phyloP scores from a whole-genome alignment of 2,797 vertebrate genomes.

The Pantherophis alleghaniensis region DNA sequence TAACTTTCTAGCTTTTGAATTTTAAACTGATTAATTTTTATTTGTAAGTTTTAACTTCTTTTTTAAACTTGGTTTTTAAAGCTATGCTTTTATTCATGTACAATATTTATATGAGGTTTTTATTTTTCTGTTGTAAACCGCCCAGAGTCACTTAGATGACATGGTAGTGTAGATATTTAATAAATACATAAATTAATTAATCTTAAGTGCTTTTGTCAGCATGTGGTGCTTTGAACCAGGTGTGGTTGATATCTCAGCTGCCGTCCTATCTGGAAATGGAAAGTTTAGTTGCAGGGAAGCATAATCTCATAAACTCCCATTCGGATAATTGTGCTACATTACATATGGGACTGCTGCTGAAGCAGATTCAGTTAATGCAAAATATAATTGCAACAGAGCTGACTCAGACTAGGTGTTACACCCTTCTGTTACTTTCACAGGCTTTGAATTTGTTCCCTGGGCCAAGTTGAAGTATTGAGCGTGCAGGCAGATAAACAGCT shows the following conservation, averaged over 20 bases:
- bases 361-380: not conserved
- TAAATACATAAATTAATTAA: not conserved
- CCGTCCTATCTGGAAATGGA: not conserved
- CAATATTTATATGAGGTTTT: not conserved
- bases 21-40: not conserved
- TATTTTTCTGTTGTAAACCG: not conserved
- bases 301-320: not conserved
- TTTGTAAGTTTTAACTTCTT: not conserved
- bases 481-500: not conserved
- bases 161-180: not conserved
- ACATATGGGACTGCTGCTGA: not conserved
- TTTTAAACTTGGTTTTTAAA: not conserved
- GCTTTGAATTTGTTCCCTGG: not conserved
- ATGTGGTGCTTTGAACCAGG: not conserved
- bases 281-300: not conserved
- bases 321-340: not conserved
- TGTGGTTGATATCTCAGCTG: not conserved
- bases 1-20: not conserved
- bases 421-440: not conserved
- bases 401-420: not conserved
- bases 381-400: not conserved
- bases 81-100: not conserved
- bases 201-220: not conserved
- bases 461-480: not conserved
- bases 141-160: not conserved